Percentiles rank a stretch among this genome's conserved stretches.
phyloP scores from a whole-genome alignment of 1,140 invertebrate genomes.

The Drosophila asahinai region DNA sequence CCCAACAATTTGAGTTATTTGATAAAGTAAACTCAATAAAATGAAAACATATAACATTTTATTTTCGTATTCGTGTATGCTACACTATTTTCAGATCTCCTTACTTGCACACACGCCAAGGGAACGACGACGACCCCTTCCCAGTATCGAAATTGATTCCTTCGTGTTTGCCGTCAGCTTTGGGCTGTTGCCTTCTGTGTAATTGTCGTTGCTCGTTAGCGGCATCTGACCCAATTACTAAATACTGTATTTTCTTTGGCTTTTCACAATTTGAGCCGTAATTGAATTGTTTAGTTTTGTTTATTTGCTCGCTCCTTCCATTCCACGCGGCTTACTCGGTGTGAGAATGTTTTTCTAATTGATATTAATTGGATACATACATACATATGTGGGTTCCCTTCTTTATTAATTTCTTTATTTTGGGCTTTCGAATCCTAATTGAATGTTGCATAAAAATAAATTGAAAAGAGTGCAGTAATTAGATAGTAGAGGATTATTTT shows the following conservation, averaged over 20 bases:
- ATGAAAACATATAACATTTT: too few relatives aligned
- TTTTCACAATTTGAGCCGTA: conserved; percentile 40
- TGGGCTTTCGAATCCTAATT: background rate
- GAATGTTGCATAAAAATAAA: background rate
- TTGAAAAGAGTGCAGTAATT: background rate
- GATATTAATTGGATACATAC: conserved; percentile 38
- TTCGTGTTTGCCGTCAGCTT: conserved; percentile 32
- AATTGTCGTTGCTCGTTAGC: conserved; percentile 33
- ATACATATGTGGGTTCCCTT: background rate
- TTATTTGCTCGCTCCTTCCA: conserved; percentile 6
- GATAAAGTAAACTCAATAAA: too few relatives aligned
- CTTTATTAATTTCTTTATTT: background rate
- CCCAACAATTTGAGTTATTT: too few relatives aligned
- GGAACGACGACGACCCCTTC: background rate
- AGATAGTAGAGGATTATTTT: too few relatives aligned
- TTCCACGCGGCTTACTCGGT: conserved; percentile 1
- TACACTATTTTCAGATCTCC: background rate
- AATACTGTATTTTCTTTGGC: conserved; percentile 30
- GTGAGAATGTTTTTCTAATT: conserved; percentile 31
- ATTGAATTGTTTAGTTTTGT: conserved; percentile 49
- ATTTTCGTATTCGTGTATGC: too few relatives aligned
- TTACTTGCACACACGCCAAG: background rate
- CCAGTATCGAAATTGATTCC: conserved; percentile 18
- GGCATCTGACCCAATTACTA: conserved; percentile 45
- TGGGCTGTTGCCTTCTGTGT: conserved; percentile 26